phyloP scores from a whole-genome alignment of 1,140 invertebrate species.

The Drosophila subobscura region DNA sequence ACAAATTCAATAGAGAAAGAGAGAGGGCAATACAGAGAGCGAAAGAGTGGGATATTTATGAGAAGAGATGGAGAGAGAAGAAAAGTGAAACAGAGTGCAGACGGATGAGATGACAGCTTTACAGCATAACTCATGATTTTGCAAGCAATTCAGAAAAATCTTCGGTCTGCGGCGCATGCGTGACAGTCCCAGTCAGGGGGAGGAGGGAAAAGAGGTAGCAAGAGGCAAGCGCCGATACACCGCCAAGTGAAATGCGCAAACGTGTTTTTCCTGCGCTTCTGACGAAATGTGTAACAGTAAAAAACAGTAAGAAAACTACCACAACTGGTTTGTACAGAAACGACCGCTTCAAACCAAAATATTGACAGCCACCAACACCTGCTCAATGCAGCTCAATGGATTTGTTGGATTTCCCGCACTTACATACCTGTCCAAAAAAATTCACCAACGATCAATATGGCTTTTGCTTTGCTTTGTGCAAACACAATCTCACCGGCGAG shows the following conservation, averaged over 20 bases:
- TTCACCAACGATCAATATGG: neutral
- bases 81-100: conserved; percentile 66
- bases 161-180: conserved; percentile 62
- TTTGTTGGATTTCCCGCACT: neutral
- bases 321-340: conserved; percentile 54
- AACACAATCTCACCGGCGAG: no score
- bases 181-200: conserved; percentile 20
- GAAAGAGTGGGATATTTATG: no score
- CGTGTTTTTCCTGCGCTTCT: conserved; percentile 60
- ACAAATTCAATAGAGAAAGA: neutral
- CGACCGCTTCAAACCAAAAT: conserved; percentile 10
- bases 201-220: neutral
- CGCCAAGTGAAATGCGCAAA: conserved; percentile 69
- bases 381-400: no score
- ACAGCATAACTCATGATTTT: conserved; percentile 40
- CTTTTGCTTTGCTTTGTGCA: no score
- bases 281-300: conserved; percentile 72
- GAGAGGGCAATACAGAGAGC: no score
- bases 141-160: conserved; percentile 43
- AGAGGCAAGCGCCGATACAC: neutral
- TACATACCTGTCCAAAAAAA: conserved; percentile 37
- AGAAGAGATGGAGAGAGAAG: neutral
- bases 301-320: conserved; percentile 23
- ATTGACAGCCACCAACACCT: neutral
- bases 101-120: conserved; percentile 38